Base-by-base conservation (phyloP, 1,140 invertebrate species). In the Heliconius hermathena region DNA sequence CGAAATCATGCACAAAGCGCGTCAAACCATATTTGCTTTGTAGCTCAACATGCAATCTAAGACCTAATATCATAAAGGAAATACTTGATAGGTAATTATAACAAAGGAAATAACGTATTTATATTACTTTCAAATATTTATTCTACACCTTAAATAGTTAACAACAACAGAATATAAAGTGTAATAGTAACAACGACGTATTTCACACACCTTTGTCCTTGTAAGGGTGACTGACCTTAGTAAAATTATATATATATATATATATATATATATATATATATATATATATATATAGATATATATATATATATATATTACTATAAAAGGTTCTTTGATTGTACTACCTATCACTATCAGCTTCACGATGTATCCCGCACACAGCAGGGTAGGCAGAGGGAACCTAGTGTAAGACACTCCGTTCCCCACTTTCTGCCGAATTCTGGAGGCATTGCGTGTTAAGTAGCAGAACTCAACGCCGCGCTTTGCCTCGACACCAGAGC, bases 71-170 rank as follows among this genome's bases (percentile, higher is more conserved):
- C 6, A 8, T 36, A 36, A 36, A 36, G 33, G 33, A 6, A 36
- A 36, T 66, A 18, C 26, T 13, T 16, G 26, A 13, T 4, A 66
- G 60, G 60, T 66, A 3, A 66, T 66, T 0, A 29, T 13, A 66
- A 26, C 29, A 66, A 46, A 66, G 22, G 11, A 66, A 66, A 26
- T 26, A 16, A 26, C 22, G 22, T 57, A 57, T 66, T 26, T 66
- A 60, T 73, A 71, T 80, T 82, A 81, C 81, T 89, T 89, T 87
- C 82, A 90, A 91, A 91, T 92, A 76, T 91, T 93, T 91, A 92
- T 90, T 91, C 89, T 93, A 93, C 90, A 87, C 88, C 91, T 93
- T 92, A 93, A 89, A 90, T 88, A 93, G 82, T 87, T 91, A 93
- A 93, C 90, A 93, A 92, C 90, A 92, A 93, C 87, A 87, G 81